Evolutionary conservation across 2,888 invertebrate species (phyloP), one percentile per base, ranked within the genome.

Genomic region (Cecidostiba fungosa): DNA sequence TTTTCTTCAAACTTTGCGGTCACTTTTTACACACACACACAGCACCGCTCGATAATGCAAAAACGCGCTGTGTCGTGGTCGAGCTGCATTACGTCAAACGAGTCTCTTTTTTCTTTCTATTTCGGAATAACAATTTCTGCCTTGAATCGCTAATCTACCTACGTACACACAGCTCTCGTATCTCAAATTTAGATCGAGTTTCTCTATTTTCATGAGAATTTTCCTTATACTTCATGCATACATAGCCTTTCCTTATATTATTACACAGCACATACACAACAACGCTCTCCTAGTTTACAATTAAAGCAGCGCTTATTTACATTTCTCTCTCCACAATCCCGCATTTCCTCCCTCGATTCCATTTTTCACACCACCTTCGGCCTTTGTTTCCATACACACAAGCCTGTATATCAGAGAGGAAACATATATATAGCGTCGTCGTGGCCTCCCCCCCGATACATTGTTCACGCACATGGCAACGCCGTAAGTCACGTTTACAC

Each of bases 391-490:
- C 54, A 59, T 26, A 26, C 26, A 66, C 19, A 5, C n/a, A 23
- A 59, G n/a, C 43, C 43, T 43, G 12, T 43, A 43, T 43, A 43
- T 43, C 43, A n/a, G 54, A n/a, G 23, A 23, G n/a, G 0, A 23
- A n/a, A 23, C 54, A 14, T 12, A 26, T 29, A 66, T 26, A 66
- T 16, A 16, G 29, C 74, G 23, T 0, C 39, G 16, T 14, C 66
- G 59, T 26, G 14, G 32, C 26, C 39, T 62, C 29, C 19, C 66
- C 66, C 81, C 73, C 50, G 70, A 79, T 70, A 36, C 43, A 32
- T 70, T 79, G 79, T 79, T 69, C 70, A 70, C 32, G 79, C 70
- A 50, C 70, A 70, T 23, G 70, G 70, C 70, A 70, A 50, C 50
- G 79, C 2, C 70, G 47, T 36, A 50, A 16, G 47, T 47, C 23